Evolutionary conservation across 2,888 invertebrate species (phyloP).

Genomic region (Seira sanloemensis): DNA sequence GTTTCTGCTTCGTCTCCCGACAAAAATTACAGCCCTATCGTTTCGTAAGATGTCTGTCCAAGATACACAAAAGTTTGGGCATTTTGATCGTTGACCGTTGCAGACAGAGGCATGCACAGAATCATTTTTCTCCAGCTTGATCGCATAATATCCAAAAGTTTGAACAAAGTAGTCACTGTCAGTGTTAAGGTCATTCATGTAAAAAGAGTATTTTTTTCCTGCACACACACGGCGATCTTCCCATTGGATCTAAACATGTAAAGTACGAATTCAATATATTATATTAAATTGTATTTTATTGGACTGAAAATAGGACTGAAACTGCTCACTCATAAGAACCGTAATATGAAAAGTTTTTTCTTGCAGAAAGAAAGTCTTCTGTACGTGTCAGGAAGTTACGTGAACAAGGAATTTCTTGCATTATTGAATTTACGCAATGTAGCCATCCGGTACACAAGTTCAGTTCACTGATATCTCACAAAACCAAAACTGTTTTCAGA

Average conservation of each 20-base stretch:
- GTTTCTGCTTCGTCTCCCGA: no score
- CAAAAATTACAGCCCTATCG: no score
- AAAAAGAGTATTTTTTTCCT: background rate
- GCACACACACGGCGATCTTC: background rate
- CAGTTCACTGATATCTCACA: background rate
- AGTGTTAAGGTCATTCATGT: constrained; percentile 5
- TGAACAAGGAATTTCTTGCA: background rate
- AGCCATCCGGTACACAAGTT: no score
- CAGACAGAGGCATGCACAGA: background rate
- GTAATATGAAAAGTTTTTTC: background rate
- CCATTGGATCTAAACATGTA: background rate
- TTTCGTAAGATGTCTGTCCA: no score
- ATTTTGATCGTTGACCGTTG: background rate
- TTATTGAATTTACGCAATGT: constrained; percentile 6
- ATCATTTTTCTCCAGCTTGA: constrained; percentile 3
- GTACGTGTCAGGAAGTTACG: background rate
- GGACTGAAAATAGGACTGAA: background rate
- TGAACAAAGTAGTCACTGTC: background rate
- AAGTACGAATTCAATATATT: background rate
- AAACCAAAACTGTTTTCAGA: no score
- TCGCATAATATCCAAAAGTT: background rate
- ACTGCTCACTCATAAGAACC: background rate
- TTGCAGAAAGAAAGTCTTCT: background rate
- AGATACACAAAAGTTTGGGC: constrained; percentile 1
- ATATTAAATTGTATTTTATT: background rate